Evolutionary conservation across 2,113 vertebrate species (phyloP), one percentile per base, ranked within the genome.

Genomic region (Eulemur rufifrons): DNA sequence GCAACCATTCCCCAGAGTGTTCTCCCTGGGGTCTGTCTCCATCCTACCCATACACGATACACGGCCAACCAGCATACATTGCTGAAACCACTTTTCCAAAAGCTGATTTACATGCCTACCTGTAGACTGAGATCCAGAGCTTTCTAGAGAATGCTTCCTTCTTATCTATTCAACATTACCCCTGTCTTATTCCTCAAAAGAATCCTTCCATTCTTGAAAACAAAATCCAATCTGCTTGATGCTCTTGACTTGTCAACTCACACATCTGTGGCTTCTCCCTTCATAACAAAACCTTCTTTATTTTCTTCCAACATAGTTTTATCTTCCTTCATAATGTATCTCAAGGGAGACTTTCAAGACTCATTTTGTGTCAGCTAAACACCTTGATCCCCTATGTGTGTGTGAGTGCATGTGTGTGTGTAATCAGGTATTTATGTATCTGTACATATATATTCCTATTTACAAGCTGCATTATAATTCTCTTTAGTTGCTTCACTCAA

Each of bases 221-320:
- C 4, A 10, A 86, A 59, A 76, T 61, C 25, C 54, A 93, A 39
- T 91, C 77, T 92, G 39, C 64, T 64, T 87, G 61, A 18, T 90
- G 52, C 39, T 84, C 47, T 86, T 87, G 71, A 92, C 52, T 80
- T 66, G 54, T 50, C 18, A 94, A 37, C 15, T 83, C 61, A 39
- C 37, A 82, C 47, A 94, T 84, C 52, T 69, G 32, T 27, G 42
- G 15, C 64, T 94, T 94, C 63, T 54, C 71, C 68, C 9, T 74
- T 76, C 42, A 21, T 29, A 94, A 94, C 8, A 87, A 45, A 69
- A 77, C 29, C 34, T 86, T 82, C 27, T 91, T 59, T 64, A 64
- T 5, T 71, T 93, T 61, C 56, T 90, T 23, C 56, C 63, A 91
- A 68, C 66, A 42, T 61, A 73, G 56, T 93, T 94, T 93, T 27